These are phyloP conservation scores for Campopleginae sp. DNA, from an alignment of 2,888 invertebrate genomes.

Conservation along the genomic window DNA sequence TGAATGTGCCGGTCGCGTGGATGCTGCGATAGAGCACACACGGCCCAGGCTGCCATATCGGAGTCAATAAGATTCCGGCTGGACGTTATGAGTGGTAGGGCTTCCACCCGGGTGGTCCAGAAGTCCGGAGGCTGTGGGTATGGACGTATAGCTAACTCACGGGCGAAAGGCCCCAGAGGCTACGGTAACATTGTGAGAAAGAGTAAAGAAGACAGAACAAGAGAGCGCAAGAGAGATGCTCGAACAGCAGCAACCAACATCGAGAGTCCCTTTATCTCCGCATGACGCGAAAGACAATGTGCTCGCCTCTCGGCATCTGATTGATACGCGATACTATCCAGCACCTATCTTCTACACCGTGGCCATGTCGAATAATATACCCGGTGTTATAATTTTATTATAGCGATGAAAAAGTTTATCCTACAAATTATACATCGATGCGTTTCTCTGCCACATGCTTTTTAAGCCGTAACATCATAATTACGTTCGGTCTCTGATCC, in stretches of 20 bases:
- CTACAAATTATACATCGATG: constrained; percentile 11
- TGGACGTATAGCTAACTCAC: constrained; percentile 42
- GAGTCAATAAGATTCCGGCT: constrained; percentile 80
- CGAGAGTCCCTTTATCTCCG: constrained; percentile 78
- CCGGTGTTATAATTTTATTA: constrained; percentile 68
- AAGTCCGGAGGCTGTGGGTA: constrained; percentile 62
- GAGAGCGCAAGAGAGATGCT: constrained; percentile 34
- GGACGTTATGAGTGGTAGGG: constrained; percentile 73
- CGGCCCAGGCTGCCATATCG: constrained; percentile 71
- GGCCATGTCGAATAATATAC: constrained; percentile 71
- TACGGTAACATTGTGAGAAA: constrained; percentile 67
- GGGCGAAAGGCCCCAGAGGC: constrained; percentile 58
- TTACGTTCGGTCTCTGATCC: not conserved
- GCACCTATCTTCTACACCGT: constrained; percentile 75
- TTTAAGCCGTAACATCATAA: not conserved
- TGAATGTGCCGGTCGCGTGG: constrained; percentile 57
- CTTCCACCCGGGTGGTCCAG: constrained; percentile 81
- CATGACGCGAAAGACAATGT: constrained; percentile 81
- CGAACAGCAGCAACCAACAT: constrained; percentile 62
- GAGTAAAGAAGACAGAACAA: constrained; percentile 19
- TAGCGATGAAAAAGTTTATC: not conserved
- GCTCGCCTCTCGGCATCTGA: constrained; percentile 78
- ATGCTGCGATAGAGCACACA: constrained; percentile 69
- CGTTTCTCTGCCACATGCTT: not conserved
- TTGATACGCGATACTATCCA: constrained; percentile 82